These are phyloP conservation scores for Aphaenogaster floridana DNA, from an alignment of 1,140 invertebrate genomes.

Conservation along the genomic window DNA sequence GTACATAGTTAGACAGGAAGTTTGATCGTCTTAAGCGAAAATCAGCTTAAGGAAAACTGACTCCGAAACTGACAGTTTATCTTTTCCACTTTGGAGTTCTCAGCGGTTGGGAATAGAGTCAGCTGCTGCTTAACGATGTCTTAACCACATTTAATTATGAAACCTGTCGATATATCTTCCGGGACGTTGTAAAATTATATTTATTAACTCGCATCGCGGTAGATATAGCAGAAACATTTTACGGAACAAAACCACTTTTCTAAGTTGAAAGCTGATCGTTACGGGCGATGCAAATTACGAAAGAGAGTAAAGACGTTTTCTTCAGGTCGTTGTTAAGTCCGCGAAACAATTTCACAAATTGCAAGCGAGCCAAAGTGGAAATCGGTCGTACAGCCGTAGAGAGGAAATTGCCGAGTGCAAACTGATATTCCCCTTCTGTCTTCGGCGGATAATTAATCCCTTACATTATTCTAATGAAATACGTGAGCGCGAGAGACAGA, in stretches of 20 bases:
- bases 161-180: conserved; percentile 37
- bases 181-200: conserved; percentile 16
- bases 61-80: conserved; percentile 52
- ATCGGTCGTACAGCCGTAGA: conserved; percentile 39
- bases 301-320: conserved; percentile 24
- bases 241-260: background rate
- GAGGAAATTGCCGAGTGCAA: conserved; percentile 51
- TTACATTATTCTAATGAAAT: conserved; percentile 58
- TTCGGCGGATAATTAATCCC: conserved; percentile 57
- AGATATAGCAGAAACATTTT: background rate
- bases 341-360: conserved; percentile 50
- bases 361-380: conserved; percentile 47
- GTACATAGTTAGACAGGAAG: conserved; percentile 26
- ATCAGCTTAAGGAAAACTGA: conserved; percentile 53
- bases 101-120: conserved; percentile 33
- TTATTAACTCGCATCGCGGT: background rate
- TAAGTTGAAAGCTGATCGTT: conserved; percentile 24
- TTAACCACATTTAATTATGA: conserved; percentile 58
- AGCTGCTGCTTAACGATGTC: conserved; percentile 43
- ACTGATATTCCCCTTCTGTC: conserved; percentile 51
- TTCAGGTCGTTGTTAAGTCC: conserved; percentile 37
- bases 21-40: conserved; percentile 59
- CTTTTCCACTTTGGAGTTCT: conserved; percentile 32
- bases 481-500: conserved; percentile 1
- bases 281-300: conserved; percentile 39